A percentile compares a stretch with the other conserved stretches of the same genome.
phyloP scores from a whole-genome alignment of 1,140 invertebrate genomes.

The Danaus melanippus region DNA sequence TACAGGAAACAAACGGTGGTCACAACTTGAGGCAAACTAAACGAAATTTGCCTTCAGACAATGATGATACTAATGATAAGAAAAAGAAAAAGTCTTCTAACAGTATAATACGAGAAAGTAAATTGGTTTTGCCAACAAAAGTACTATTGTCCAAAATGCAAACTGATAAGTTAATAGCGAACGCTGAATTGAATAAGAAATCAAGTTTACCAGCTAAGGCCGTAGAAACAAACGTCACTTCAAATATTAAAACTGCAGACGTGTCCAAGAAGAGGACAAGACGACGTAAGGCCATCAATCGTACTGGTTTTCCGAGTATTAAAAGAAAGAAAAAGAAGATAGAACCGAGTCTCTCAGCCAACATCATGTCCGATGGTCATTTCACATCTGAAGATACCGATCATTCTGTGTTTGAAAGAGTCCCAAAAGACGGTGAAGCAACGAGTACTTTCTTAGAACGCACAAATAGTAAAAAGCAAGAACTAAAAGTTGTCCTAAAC shows the following conservation, averaged over 20 bases:
- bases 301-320: conserved; percentile 88
- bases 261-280: conserved; percentile 77
- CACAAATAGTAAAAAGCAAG: conserved; percentile 61
- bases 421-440: conserved; percentile 77
- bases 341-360: conserved; percentile 37
- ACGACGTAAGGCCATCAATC: conserved; percentile 84
- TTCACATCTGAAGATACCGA: conserved; percentile 55
- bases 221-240: conserved; percentile 23
- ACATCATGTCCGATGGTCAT: conserved; percentile 48
- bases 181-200: conserved; percentile 37
- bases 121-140: conserved; percentile 57
- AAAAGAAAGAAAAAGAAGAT: conserved; percentile 88
- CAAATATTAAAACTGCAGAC: conserved; percentile 43
- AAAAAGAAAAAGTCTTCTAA: conserved; percentile 67
- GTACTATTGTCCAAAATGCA: conserved; percentile 54
- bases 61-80: conserved; percentile 54
- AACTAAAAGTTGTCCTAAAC: conserved; percentile 64
- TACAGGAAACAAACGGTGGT: conserved; percentile 60
- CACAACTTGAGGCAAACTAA: conserved; percentile 68
- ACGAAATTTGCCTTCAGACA: conserved; percentile 57
- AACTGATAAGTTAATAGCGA: conserved; percentile 42
- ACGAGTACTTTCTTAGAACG: conserved; percentile 75
- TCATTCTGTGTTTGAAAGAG: conserved; percentile 74
- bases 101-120: conserved; percentile 61
- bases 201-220: conserved; percentile 28